Base-by-base conservation (phyloP, 2,888 invertebrate genomes). In the Apamea anceps region DNA sequence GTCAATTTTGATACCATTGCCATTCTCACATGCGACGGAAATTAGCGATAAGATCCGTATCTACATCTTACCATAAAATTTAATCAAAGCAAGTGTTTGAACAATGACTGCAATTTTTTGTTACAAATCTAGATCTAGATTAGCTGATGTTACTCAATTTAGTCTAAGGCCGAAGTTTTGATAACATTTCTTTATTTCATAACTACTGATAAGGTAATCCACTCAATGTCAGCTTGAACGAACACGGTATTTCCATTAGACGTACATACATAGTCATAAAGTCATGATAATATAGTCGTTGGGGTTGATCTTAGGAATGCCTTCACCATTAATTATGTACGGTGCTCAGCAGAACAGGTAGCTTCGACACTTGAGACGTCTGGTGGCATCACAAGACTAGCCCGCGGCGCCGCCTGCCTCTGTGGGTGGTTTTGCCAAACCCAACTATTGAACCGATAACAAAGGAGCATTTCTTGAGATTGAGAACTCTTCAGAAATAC, bases 281-380 rank as follows among this genome's bases (percentile, higher is more conserved):
- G 28, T 66, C 15, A 37, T 42, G 63, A 63, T 67, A 60, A 63
- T 67, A 60, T 68, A 85, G 79, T 60, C 68, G 86, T 77, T 72
- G 71, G 85, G 77, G 87, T 85, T 82, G 81, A 79, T 83, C 80
- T 82, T 62, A 75, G 78, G 67, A 86, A 81, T 81, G 70, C 68
- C 86, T 84, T 84, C 79, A 90, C 92, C 91, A 93, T 94, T 94
- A 94, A 95, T 95, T 94, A 94, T 93, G 75, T 86, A 92, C 82
- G 81, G 91, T 91, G 90, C 86, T 90, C 88, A 91, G 85, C 87
- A 85, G 75, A 92, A 93, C 93, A 94, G 94, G 94, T 94, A 94
- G 93, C 93, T 89, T 84, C 88, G 93, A 93, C 92, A 95, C 96
- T 96, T 91, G 95, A 96, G 96, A 96, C 95, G 96, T 96, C 95